Conservation (phyloP, 2,113 vertebrate genomes). For the Prochilodus magdalenae region DNA sequence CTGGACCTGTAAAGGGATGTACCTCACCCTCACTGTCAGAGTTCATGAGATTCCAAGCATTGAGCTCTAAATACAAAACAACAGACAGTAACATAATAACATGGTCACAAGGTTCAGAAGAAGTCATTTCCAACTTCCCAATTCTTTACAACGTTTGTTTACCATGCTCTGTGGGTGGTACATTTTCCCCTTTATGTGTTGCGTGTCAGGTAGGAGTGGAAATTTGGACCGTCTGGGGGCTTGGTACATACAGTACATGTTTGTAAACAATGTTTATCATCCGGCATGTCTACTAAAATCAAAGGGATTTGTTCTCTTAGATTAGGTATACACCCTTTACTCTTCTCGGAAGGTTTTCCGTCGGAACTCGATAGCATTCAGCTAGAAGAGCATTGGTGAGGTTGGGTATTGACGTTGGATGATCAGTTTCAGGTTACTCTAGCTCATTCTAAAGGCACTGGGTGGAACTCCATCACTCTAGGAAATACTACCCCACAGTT, state of each 20-base stretch:
- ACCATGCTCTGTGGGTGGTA: too few relatives aligned
- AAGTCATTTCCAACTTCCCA: too few relatives aligned
- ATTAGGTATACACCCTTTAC: background rate
- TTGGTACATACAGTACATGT: too few relatives aligned
- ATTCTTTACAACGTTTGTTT: too few relatives aligned
- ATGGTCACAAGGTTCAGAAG: background rate
- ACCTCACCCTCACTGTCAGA: background rate
- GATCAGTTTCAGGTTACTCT: background rate
- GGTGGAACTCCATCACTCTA: too few relatives aligned
- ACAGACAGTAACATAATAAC: background rate
- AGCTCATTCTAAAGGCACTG: too few relatives aligned
- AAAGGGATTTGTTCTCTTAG: background rate
- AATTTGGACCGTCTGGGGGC: too few relatives aligned
- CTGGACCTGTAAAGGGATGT: background rate
- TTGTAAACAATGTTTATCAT: too few relatives aligned
- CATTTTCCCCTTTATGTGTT: too few relatives aligned
- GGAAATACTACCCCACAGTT: too few relatives aligned
- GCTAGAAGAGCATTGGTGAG: too few relatives aligned
- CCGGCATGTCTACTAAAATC: background rate
- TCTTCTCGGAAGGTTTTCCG: background rate
- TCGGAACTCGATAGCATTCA: background rate
- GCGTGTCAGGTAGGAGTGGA: too few relatives aligned
- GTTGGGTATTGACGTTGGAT: background rate
- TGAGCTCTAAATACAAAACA: background rate
- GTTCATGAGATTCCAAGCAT: background rate